Percentiles rank a stretch among this genome's conserved stretches.
phyloP scores from a whole-genome alignment of 1,140 invertebrate species.

The Plectrocnemia conspersa region DNA sequence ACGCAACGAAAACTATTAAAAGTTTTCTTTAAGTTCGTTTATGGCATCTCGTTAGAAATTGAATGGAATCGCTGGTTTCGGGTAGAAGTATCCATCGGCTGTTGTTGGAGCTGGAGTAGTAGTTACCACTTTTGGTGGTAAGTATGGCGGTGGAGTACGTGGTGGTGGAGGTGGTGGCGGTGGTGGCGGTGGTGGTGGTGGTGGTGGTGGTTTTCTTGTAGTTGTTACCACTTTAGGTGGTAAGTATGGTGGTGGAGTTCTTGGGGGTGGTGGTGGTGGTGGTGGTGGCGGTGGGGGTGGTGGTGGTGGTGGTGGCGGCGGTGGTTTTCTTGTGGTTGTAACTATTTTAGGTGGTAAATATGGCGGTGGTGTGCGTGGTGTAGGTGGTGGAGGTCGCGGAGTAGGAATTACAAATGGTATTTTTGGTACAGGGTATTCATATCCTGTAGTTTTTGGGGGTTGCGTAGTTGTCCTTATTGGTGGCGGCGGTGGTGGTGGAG shows the following conservation, averaged over 20 bases:
- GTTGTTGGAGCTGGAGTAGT: constrained; percentile 19
- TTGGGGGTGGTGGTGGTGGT: constrained; percentile 22
- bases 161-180: constrained; percentile 18
- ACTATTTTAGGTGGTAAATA: constrained; percentile 3
- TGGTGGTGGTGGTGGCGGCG: constrained; percentile 29
- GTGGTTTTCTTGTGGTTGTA: not conserved
- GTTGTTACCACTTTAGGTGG: not conserved
- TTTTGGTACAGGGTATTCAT: constrained; percentile 9
- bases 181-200: constrained; percentile 13
- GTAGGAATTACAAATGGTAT: constrained; percentile 12
- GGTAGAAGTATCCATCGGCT: constrained; percentile 48
- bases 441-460: constrained; percentile 4
- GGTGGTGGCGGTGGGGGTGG: constrained; percentile 22
- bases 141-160: constrained; percentile 14
- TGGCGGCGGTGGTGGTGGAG: constrained; percentile 25
- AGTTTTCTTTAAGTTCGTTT: no score
- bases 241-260: not conserved
- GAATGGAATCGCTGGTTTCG: constrained; percentile 45
- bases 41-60: constrained; percentile 43
- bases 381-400: constrained; percentile 7
- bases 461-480: not conserved
- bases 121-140: constrained; percentile 20
- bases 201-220: not conserved
- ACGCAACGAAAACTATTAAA: no score
- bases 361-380: constrained; percentile 8